A percentile compares a stretch with the other conserved stretches of the same genome.
These are phyloP conservation scores for Cossypha heuglini DNA, from an alignment of 2,797 vertebrate species.

Conservation along the genomic window DNA sequence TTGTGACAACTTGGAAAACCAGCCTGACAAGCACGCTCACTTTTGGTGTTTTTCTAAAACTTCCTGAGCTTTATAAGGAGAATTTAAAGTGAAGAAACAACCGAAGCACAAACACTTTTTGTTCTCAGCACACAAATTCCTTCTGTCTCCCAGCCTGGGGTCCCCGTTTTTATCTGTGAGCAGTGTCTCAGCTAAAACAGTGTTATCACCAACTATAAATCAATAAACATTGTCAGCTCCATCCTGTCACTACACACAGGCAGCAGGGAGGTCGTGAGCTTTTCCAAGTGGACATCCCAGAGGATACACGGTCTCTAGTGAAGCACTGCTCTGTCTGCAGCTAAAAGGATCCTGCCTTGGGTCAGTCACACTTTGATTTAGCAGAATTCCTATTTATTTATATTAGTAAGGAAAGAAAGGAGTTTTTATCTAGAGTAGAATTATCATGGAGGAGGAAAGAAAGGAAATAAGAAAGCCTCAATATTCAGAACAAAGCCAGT, in stretches of 20 bases:
- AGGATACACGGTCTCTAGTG: neutral
- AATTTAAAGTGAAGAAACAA: constrained; percentile 19
- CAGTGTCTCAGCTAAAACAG: neutral
- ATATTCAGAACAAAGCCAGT: neutral
- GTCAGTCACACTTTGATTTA: neutral
- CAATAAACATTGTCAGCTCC: neutral
- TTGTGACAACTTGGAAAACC: constrained; percentile 76
- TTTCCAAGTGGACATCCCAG: neutral
- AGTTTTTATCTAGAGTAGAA: neutral
- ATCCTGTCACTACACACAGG: neutral
- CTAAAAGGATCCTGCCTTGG: neutral
- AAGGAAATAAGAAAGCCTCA: neutral
- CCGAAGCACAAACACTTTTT: neutral
- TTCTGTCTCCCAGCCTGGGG: neutral
- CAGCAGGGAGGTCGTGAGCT: neutral
- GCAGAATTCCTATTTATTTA: neutral
- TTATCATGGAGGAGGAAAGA: neutral
- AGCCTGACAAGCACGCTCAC: constrained; percentile 70
- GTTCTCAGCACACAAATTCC: constrained; percentile 11
- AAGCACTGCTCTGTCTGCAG: neutral
- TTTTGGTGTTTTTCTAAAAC: constrained; percentile 38
- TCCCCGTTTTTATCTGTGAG: neutral
- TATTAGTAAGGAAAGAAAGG: neutral
- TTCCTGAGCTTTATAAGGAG: constrained; percentile 36
- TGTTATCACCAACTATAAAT: neutral